Conservation (phyloP, 1,140 invertebrate species). For the Sinonovacula constricta region DNA sequence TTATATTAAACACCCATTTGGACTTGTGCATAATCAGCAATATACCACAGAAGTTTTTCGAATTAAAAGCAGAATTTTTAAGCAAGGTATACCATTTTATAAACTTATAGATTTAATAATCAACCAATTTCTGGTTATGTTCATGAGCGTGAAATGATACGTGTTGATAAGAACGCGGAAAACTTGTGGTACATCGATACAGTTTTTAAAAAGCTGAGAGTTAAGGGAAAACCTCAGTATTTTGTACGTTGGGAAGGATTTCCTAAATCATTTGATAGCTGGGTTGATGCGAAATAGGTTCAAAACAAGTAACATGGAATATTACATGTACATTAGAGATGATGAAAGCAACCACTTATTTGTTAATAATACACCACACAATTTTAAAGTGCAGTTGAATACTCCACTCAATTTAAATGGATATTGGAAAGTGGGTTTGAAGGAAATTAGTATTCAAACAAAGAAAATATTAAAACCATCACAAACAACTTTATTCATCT, state of each 20-base stretch:
- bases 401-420: constrained; percentile 11
- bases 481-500: background rate
- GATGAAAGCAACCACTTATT: constrained; percentile 16
- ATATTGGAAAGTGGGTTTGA: constrained; percentile 28
- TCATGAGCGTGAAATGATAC: background rate
- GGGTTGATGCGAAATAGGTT: no score
- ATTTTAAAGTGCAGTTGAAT: constrained; percentile 35
- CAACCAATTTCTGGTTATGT: constrained; percentile 4
- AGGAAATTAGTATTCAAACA: constrained; percentile 6
- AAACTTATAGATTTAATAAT: constrained; percentile 2
- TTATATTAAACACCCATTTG: constrained; percentile 35
- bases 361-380: constrained; percentile 5
- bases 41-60: no score
- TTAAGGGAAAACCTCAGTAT: no score
- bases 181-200: no score
- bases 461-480: background rate
- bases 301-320: no score
- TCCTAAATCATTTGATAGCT: no score
- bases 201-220: no score
- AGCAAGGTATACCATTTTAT: constrained; percentile 14
- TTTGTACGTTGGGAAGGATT: no score
- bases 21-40: constrained; percentile 38
- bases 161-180: background rate
- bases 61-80: constrained; percentile 25
- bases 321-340: no score